Conservation (phyloP, 92 coral and sea anemone genomes). For the Blastomussa wellsi region DNA sequence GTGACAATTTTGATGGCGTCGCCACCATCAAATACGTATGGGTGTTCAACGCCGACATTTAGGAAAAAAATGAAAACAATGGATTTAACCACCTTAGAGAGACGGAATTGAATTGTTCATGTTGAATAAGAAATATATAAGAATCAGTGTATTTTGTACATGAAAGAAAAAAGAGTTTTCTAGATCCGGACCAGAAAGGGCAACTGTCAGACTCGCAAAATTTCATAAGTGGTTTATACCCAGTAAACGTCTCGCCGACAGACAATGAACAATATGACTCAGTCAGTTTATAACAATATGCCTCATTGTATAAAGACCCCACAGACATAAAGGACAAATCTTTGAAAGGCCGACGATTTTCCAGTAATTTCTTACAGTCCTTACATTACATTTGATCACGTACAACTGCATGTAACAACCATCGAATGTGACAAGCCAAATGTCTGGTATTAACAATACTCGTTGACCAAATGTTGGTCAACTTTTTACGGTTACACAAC, state of each 20-base stretch:
- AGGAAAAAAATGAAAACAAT: background rate
- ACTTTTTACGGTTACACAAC: too few relatives aligned
- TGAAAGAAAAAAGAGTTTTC: background rate
- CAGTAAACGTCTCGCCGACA: background rate
- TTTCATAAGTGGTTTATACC: background rate
- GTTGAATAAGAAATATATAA: background rate
- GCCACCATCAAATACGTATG: background rate
- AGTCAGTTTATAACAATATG: background rate
- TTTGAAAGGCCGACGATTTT: background rate
- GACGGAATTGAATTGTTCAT: background rate
- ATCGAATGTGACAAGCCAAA: too few relatives aligned
- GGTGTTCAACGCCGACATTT: background rate
- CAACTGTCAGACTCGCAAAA: background rate
- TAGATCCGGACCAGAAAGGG: background rate
- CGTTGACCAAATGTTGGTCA: too few relatives aligned
- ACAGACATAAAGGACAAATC: background rate
- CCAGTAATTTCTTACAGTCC: background rate
- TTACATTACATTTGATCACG: background rate
- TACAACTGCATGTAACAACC: background rate
- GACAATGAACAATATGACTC: background rate
- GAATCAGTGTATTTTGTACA: background rate
- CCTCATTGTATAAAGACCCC: background rate
- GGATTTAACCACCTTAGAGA: background rate
- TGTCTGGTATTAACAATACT: too few relatives aligned
- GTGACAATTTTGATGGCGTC: background rate